phyloP scores from a whole-genome alignment of 2,797 vertebrate species.

The Megalops cyprinoides region DNA sequence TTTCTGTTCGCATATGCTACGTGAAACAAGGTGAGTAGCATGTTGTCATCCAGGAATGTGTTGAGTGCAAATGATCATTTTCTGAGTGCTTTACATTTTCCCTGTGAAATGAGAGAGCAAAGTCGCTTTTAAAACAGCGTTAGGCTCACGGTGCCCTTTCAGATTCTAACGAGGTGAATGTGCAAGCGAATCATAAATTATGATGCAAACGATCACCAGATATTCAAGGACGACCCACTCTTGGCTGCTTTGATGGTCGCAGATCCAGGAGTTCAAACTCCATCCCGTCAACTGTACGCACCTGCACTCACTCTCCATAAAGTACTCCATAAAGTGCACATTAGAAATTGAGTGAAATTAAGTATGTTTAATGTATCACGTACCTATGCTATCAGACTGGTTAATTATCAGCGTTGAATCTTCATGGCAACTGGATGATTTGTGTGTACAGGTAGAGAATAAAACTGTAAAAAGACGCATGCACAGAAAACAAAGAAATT shows the following conservation, averaged over 20 bases:
- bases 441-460: too few species aligned
- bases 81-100: not conserved
- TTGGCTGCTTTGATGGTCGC: too few species aligned
- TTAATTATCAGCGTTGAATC: not conserved
- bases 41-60: not conserved
- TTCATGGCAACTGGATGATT: not conserved
- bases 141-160: too few species aligned
- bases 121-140: not conserved
- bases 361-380: not conserved
- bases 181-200: too few species aligned
- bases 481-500: not conserved
- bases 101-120: not conserved
- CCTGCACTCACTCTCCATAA: too few species aligned
- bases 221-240: too few species aligned
- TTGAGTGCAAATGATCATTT: not conserved
- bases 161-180: too few species aligned
- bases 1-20: not conserved
- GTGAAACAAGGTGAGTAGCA: not conserved
- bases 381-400: not conserved
- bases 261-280: too few species aligned
- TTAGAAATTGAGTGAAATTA: not conserved
- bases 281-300: too few species aligned
- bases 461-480: too few species aligned
- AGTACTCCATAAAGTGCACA: not conserved
- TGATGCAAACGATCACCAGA: too few species aligned